These are phyloP conservation scores for Phoenicopterus ruber DNA, from an alignment of 2,113 vertebrate genomes.

Conservation along the genomic window DNA sequence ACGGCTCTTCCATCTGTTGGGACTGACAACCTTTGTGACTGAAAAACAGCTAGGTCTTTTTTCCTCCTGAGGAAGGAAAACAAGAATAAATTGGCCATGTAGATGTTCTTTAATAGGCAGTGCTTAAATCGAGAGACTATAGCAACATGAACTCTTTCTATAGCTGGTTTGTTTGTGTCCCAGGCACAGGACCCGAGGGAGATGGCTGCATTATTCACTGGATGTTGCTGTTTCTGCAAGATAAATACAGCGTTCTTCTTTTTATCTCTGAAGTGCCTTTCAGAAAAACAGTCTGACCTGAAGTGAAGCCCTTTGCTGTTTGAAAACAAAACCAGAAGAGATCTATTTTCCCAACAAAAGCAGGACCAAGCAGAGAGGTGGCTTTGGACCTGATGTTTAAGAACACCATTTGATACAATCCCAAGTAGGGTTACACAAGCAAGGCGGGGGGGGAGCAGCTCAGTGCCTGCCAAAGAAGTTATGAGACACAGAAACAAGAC, in stretches of 20 bases:
- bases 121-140: not conserved
- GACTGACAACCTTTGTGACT: not conserved
- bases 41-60: not conserved
- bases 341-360: conserved; percentile 25
- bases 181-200: conserved; percentile 15
- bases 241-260: conserved; percentile 58
- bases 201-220: conserved; percentile 3
- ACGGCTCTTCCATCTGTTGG: not conserved
- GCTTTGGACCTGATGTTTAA: not conserved
- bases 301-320: conserved; percentile 3
- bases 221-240: conserved; percentile 38
- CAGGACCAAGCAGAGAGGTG: not conserved
- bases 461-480: not conserved
- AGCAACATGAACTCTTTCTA: not conserved
- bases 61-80: not conserved
- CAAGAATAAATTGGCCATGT: not conserved
- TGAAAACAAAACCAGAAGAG: conserved; percentile 7
- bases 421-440: not conserved
- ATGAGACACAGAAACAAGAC: not conserved
- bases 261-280: conserved; percentile 51
- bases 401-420: not conserved
- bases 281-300: conserved; percentile 43
- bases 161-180: conserved; percentile 5
- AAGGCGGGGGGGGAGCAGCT: not conserved
- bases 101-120: conserved; percentile 1